phyloP scores from a whole-genome alignment of 92 coral and sea anemone species.

The Paragorgia papillata region DNA sequence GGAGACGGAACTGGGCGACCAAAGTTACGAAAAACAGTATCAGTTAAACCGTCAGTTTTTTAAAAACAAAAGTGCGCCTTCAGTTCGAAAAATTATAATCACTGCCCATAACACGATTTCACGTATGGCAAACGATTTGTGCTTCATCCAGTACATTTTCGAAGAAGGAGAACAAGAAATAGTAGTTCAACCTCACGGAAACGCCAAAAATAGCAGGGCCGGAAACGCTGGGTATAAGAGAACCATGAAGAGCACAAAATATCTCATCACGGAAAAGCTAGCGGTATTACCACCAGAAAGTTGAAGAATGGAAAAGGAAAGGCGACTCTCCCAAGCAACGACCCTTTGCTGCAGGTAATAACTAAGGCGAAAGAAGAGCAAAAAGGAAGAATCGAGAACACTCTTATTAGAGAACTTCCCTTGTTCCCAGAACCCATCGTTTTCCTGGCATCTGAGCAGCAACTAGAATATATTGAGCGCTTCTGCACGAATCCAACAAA shows the following conservation, averaged over 20 bases:
- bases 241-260: slow-evolving; percentile 52
- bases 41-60: slow-evolving; percentile 52
- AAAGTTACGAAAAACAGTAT: slow-evolving; percentile 15
- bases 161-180: slow-evolving; percentile 59
- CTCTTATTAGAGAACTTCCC: slow-evolving; percentile 57
- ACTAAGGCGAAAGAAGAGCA: slow-evolving; percentile 50
- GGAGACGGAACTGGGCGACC: slow-evolving; percentile 8
- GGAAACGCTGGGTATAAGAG: slow-evolving; percentile 38
- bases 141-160: slow-evolving; percentile 49
- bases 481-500: slow-evolving; percentile 55
- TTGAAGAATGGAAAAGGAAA: slow-evolving; percentile 12
- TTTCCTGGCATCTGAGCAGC: slow-evolving; percentile 63
- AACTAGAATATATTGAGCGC: slow-evolving; percentile 49
- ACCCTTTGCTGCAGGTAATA: slow-evolving; percentile 50
- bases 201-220: slow-evolving; percentile 16
- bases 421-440: slow-evolving; percentile 56
- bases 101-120: slow-evolving; percentile 33
- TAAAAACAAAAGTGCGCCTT: slow-evolving; percentile 55
- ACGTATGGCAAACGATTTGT: slow-evolving; percentile 38
- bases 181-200: slow-evolving; percentile 50
- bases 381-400: no score
- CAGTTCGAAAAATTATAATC: slow-evolving; percentile 49
- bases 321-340: slow-evolving; percentile 26
- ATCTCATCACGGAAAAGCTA: slow-evolving; percentile 46
- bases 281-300: slow-evolving; percentile 37